Base-by-base conservation (phyloP, 2,797 vertebrate species). In the Megalops cyprinoides region DNA sequence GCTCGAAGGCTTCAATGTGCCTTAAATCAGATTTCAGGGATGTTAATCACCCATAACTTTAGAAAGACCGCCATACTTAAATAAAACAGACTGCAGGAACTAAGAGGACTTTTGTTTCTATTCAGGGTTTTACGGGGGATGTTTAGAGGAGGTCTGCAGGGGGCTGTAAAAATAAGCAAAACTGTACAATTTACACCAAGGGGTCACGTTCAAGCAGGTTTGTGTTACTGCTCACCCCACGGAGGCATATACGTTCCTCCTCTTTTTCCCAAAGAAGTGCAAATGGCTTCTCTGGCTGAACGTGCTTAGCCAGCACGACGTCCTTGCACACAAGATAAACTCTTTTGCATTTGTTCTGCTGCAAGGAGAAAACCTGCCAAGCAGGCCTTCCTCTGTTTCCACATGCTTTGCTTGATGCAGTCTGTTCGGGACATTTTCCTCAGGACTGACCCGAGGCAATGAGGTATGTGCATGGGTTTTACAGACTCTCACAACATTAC, bases 151-250 rank as follows among this genome's bases (percentile, higher is more conserved):
- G 58, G 51, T 67, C 77, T 77, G 62, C 58, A 67, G 44, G 65
- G 53, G 51, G 74, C 79, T 75, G 39, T 77, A 75, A 82, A 86
- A 84, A 87, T 80, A 85, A 81, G 81, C 37, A 79, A 83, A 86
- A 79, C 39, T 62, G 58, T 25, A 82, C 71, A 82, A 74, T 80
- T 85, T 78, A 76, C 78, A 83, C 51, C 37, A 67, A 46, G 49
- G 9, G 74, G 74, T 83, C 62, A 34, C 28, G 56, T 31, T 60
- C 49, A 84, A 82, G 80, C 75, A 74, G 60, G 73, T 67, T 77
- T 82, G 46, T 67, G 55, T 88, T 80, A 65, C 76, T 48, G 49
- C 48, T 48, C 37, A 51, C 44, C 58, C 55, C 74, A 69, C 39
- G 79, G 65, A 79, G 65, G 82, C 20, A 78, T 51, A 84, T 79